Base-by-base conservation (phyloP, 2,888 invertebrate species). In the Sussaba pulchella region DNA sequence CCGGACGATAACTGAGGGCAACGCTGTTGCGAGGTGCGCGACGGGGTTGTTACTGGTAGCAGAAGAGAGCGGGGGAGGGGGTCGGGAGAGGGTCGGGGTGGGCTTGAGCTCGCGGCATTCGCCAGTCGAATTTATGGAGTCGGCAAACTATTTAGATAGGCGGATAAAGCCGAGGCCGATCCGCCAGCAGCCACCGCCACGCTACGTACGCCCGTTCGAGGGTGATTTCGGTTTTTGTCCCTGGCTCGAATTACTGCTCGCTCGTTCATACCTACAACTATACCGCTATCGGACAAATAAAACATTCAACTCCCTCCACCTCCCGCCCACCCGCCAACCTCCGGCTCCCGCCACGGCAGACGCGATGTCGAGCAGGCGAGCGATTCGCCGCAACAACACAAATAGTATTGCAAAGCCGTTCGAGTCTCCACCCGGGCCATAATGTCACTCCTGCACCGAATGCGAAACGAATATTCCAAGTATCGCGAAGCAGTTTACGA, bases 91-190 rank as follows among this genome's bases (percentile, higher is more conserved):
- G 10, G 14, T 17, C 26, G 52, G 24, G 47, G 63, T 21, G 78
- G 50, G 66, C 59, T 72, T 67, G 78, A 61, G 78, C 73, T 73
- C 77, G 74, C 82, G 82, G 86, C 72, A 84, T 85, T 88, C 86
- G 85, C 87, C 83, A 64, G 79, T 77, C 82, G 85, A 88, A 90
- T 91, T 91, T 90, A 90, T 91, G 87, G 88, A 87, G 83, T 86
- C 87, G 83, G 73, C 82, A 85, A 88, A 90, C 89, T 90, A 90
- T 90, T 91, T 89, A 90, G 89, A 89, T 91, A 88, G 89, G 85
- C 87, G 80, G 82, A 84, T 83, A 84, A 83, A 83, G 72, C 71
- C 72, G 70, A 75, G 59, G 66, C 61, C 69, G 77, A 77, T 73
- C 63, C 63, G 41, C 54, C 52, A 63, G 45, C 41, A 63, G 52